Conservation (phyloP, 1,140 invertebrate species). For the Sycophila sp. region DNA sequence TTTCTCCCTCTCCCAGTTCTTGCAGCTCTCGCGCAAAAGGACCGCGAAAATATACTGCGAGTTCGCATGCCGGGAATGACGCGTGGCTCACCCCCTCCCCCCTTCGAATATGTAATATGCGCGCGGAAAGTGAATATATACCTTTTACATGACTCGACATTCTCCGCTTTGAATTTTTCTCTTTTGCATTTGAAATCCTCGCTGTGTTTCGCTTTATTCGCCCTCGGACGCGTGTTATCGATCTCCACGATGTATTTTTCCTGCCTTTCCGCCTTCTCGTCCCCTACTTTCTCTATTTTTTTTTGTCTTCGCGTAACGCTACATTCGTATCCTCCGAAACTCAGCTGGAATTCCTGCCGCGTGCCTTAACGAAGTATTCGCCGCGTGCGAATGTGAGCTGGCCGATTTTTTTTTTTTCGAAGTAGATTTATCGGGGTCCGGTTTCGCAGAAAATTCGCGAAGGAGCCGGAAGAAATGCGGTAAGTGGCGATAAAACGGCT, state of each 20-base stretch:
- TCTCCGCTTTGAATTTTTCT: not conserved
- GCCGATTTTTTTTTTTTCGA: not conserved
- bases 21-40: not conserved
- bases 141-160: conserved; percentile 19
- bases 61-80: conserved; percentile 7
- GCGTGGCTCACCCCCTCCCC: not conserved
- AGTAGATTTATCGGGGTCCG: conserved; percentile 11
- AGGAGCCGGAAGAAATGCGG: not conserved
- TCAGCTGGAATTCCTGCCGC: not conserved
- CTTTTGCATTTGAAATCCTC: conserved; percentile 17
- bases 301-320: no score
- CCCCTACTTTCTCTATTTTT: no score
- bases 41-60: conserved; percentile 18
- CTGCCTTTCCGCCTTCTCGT: not conserved
- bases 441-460: not conserved
- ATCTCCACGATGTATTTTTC: not conserved
- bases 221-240: not conserved
- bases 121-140: conserved; percentile 19
- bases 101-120: conserved; percentile 16
- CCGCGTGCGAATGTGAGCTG: not conserved
- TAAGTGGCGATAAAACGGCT: conserved; percentile 17
- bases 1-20: not conserved
- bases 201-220: not conserved
- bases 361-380: not conserved
- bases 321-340: no score